These are phyloP conservation scores for Hemithea aestivaria DNA, from an alignment of 2,888 invertebrate species.

Conservation along the genomic window DNA sequence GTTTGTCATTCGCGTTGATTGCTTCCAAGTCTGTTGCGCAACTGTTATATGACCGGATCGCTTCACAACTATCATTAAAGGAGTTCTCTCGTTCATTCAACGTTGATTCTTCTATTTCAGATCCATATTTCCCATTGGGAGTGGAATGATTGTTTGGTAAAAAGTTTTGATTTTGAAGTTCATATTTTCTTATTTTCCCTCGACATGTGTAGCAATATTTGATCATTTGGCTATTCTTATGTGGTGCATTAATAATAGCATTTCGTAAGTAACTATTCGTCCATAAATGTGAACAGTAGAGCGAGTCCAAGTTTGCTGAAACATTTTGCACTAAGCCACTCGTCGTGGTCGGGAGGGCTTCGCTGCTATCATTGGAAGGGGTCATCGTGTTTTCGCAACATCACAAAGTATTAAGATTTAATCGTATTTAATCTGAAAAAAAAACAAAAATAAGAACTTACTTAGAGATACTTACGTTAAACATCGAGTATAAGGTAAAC, in stretches of 20 bases:
- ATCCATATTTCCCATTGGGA: slow-evolving; percentile 42
- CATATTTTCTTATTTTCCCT: slow-evolving; percentile 71
- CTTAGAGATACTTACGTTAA: no score
- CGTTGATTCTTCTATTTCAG: slow-evolving; percentile 28
- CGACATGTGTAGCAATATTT: slow-evolving; percentile 66
- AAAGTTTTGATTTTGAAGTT: slow-evolving; percentile 54
- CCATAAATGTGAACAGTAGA: slow-evolving; percentile 69
- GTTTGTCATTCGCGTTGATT: slow-evolving; percentile 37
- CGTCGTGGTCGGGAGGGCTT: slow-evolving; percentile 41
- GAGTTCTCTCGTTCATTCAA: slow-evolving; percentile 34
- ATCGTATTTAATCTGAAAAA: slow-evolving; percentile 7
- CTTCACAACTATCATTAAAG: slow-evolving; percentile 35
- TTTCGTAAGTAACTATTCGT: slow-evolving; percentile 56
- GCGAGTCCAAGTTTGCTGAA: slow-evolving; percentile 56
- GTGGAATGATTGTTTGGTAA: slow-evolving; percentile 64
- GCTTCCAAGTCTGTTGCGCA: slow-evolving; percentile 33
- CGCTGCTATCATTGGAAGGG: slow-evolving; percentile 44
- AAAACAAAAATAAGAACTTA: not conserved
- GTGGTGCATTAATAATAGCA: slow-evolving; percentile 48
- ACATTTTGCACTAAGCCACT: slow-evolving; percentile 38
- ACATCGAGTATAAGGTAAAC: no score
- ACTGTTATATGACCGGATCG: slow-evolving; percentile 32
- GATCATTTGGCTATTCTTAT: slow-evolving; percentile 47
- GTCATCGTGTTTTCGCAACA: slow-evolving; percentile 47
- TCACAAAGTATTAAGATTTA: slow-evolving; percentile 15